Percentiles rank a stretch among this genome's conserved stretches.
phyloP scores from a whole-genome alignment of 2,113 vertebrate genomes.

The Progne subis region DNA sequence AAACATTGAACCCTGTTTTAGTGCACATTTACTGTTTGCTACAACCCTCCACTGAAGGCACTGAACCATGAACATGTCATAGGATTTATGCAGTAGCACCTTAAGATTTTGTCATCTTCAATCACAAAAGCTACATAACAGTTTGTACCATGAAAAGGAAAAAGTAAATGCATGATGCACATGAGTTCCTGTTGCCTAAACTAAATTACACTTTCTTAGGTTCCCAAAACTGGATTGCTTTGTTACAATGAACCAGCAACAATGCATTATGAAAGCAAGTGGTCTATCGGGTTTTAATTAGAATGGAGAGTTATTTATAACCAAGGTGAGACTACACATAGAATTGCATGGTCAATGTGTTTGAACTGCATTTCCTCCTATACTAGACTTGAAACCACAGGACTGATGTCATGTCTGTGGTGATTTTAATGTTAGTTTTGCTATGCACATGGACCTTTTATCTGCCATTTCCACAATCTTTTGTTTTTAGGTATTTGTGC shows the following conservation, averaged over 20 bases:
- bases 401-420: neutral
- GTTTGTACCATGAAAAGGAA: neutral
- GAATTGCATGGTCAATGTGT: neutral
- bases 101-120: neutral
- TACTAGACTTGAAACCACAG: neutral
- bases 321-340: neutral
- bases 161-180: neutral
- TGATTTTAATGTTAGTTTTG: neutral
- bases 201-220: neutral
- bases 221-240: neutral
- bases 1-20: neutral
- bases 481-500: neutral
- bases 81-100: neutral
- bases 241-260: neutral
- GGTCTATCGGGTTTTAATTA: neutral
- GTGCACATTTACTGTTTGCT: neutral
- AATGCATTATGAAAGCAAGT: neutral
- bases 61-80: neutral
- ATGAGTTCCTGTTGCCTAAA: neutral
- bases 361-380: neutral
- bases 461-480: neutral
- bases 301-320: neutral
- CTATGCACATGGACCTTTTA: neutral
- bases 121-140: neutral
- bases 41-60: neutral